phyloP scores from a whole-genome alignment of 2,113 vertebrate genomes.

The Coreoperca whiteheadi region DNA sequence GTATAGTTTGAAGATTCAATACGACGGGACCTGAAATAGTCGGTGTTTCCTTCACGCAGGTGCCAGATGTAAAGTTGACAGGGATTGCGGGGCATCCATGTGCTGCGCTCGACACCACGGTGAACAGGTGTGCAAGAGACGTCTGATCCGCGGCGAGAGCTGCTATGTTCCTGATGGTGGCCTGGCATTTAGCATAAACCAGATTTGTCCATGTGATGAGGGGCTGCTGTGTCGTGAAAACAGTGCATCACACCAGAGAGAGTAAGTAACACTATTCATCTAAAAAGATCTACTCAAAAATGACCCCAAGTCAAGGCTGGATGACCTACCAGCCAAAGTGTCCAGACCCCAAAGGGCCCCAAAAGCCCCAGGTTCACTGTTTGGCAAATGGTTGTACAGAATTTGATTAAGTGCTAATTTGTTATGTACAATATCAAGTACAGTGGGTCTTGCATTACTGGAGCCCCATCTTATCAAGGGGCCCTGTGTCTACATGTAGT shows the following conservation, averaged over 20 bases:
- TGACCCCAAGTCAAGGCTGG: neutral
- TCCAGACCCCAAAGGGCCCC: neutral
- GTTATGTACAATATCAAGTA: neutral
- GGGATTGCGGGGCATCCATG: conserved; percentile 83
- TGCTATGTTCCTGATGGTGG: conserved; percentile 89
- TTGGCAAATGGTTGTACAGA: neutral
- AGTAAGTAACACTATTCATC: conserved; percentile 81
- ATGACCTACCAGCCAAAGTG: neutral
- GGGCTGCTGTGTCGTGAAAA: conserved; percentile 85
- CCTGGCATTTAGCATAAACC: conserved; percentile 91
- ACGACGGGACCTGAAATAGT: neutral
- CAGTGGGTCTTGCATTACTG: neutral
- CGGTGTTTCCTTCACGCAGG: conserved; percentile 63
- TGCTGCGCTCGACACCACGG: conserved; percentile 91
- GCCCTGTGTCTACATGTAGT: too few relatives aligned
- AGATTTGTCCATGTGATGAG: conserved; percentile 89
- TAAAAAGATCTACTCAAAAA: neutral
- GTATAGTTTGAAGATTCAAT: too few relatives aligned
- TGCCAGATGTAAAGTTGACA: conserved; percentile 87
- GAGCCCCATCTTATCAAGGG: neutral
- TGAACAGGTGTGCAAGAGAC: conserved; percentile 87
- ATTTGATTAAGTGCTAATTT: neutral
- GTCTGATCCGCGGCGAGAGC: conserved; percentile 77
- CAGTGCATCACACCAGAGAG: conserved; percentile 55
- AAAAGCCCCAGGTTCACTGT: neutral